Conservation (phyloP, 2,113 vertebrate genomes). For the Monarcha castaneiventris region DNA sequence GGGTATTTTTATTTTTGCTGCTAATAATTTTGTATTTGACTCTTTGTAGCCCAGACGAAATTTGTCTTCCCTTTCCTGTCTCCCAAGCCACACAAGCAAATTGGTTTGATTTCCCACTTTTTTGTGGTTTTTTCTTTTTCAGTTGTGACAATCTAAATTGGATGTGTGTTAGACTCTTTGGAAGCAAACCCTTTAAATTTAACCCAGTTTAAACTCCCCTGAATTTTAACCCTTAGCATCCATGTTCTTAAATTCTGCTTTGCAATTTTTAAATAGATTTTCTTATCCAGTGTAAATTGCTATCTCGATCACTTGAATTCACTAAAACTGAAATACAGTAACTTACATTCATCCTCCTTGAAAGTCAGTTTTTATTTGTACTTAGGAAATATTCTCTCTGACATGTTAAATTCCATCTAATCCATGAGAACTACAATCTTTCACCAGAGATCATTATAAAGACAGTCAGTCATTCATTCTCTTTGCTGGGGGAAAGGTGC, state of each 20-base stretch:
- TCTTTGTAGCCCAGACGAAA: background rate
- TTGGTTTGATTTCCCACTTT: background rate
- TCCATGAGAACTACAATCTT: background rate
- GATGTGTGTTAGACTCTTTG: background rate
- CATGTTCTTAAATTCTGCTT: background rate
- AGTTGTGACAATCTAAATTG: background rate
- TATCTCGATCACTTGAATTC: background rate
- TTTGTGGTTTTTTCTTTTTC: background rate
- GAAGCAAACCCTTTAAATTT: background rate
- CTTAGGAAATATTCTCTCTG: background rate
- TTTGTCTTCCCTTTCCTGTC: background rate
- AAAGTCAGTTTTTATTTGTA: background rate
- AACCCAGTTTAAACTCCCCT: background rate
- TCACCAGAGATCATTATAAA: slow-evolving; percentile 7
- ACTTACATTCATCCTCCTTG: background rate
- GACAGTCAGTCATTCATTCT: background rate
- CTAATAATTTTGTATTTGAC: background rate
- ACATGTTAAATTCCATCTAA: slow-evolving; percentile 22
- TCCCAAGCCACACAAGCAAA: background rate
- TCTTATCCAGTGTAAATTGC: background rate
- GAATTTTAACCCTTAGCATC: background rate
- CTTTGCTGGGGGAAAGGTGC: slow-evolving; percentile 45
- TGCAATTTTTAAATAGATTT: background rate
- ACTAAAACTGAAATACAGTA: background rate
- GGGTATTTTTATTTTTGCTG: background rate